Percentiles rank a stretch among this genome's conserved stretches.
Conservation (phyloP, 1,140 invertebrate genomes). For the Eumaeus atala region DNA sequence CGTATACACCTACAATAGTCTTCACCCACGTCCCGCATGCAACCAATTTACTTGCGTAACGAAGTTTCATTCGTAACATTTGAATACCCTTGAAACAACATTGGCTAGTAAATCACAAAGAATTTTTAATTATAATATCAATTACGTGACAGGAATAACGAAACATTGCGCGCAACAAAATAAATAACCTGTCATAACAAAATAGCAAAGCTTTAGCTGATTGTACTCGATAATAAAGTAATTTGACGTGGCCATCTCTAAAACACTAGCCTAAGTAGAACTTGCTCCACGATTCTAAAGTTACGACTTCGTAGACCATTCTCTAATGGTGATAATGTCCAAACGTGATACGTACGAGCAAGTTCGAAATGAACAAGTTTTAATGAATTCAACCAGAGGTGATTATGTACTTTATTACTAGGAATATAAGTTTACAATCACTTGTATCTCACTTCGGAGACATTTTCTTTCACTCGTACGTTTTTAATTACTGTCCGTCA, state of each 20-base stretch:
- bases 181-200: conserved; percentile 46
- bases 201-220: conserved; percentile 25
- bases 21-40: no score
- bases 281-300: background rate
- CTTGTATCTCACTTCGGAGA: background rate
- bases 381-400: background rate
- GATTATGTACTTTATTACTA: background rate
- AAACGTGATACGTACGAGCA: conserved; percentile 3
- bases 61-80: no score
- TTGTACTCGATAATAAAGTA: conserved; percentile 15
- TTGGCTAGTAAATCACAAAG: conserved; percentile 2
- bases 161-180: conserved; percentile 26
- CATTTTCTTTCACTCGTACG: conserved; percentile 12
- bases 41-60: no score
- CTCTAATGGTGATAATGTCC: background rate
- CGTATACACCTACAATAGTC: no score
- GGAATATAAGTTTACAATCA: background rate
- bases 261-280: background rate
- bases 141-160: background rate
- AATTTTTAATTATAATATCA: conserved; percentile 7
- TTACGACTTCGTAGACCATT: background rate
- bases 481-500: conserved; percentile 66
- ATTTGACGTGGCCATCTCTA: conserved; percentile 23
- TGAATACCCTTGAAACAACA: background rate
- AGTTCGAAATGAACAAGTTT: conserved; percentile 7